phyloP scores from a whole-genome alignment of 2,888 invertebrate genomes.

The Cyclophora punctaria region DNA sequence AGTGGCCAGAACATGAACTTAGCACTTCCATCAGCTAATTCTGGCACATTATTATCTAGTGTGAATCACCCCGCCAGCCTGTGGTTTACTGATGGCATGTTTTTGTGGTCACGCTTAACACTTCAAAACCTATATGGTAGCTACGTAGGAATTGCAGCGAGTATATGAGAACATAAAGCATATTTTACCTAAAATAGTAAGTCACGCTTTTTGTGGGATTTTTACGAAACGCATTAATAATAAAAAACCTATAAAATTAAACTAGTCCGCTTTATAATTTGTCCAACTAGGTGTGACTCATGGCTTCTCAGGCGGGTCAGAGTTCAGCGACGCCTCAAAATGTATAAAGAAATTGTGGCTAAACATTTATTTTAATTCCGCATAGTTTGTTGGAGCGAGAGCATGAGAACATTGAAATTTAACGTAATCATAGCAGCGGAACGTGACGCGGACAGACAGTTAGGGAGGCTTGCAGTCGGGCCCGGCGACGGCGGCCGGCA shows the following conservation, averaged over 20 bases:
- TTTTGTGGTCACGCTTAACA: conserved; percentile 19
- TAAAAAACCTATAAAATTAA: conserved; percentile 7
- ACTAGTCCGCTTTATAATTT: conserved; percentile 17
- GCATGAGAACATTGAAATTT: conserved; percentile 45
- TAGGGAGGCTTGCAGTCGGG: conserved; percentile 33
- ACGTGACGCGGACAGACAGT: conserved; percentile 49
- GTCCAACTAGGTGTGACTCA: conserved; percentile 14
- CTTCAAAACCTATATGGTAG: conserved; percentile 3
- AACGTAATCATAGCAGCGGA: conserved; percentile 43
- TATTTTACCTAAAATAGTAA: no score
- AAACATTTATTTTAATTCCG: conserved; percentile 19
- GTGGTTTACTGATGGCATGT: conserved; percentile 51
- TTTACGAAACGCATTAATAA: conserved; percentile 4
- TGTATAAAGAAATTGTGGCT: conserved; percentile 20
- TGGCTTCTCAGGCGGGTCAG: conserved; percentile 13
- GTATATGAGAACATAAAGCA: no score
- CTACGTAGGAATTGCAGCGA: background rate
- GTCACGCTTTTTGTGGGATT: background rate
- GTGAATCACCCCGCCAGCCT: conserved; percentile 39
- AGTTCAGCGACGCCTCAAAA: conserved; percentile 19
- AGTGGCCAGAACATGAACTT: conserved; percentile 50
- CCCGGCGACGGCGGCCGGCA: conserved; percentile 34
- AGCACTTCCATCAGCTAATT: conserved; percentile 49
- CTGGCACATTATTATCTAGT: conserved; percentile 45
- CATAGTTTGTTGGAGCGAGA: conserved; percentile 21